Base-by-base conservation (phyloP, 1,140 invertebrate genomes). In the Sesamia nonagrioides region DNA sequence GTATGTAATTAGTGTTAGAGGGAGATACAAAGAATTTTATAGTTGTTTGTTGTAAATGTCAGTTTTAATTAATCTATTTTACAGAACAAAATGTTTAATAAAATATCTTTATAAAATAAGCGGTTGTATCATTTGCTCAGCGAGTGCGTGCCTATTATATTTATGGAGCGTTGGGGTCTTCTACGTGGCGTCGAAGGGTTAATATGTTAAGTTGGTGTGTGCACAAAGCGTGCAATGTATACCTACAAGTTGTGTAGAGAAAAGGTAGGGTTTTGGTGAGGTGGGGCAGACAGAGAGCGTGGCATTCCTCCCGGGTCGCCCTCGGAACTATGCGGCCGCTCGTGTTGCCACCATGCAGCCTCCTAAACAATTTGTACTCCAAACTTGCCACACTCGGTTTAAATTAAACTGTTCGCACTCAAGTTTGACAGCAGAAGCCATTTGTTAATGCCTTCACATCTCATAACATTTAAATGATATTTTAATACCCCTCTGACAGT, bases 61-160 rank as follows among this genome's bases (percentile, higher is more conserved):
- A 88, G 90, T 94, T 93, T 91, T 92, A 93, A 93, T 94, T 93
- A 92, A 93, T 90, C 92, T 93, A 93, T 93, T 94, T 93, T 94
- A 94, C 91, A 94, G 85, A 91, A 92, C 61, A 86, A 93, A 90
- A 91, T 94, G 92, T 94, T 94, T 93, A 94, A 93, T 93, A 94
- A 94, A 93, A 93, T 92, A 92, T 90, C 87, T 94, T 93, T 94
- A 90, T 94, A 94, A 93, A 91, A 85, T 85, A 84, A 68, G 48
- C 21, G 17, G 63, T 78, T 69, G 66, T 69, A 48, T 78, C n/a
- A 75, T 74, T 75, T 61, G 40, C n/a, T 21, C 27, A 42, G n/a
- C 13, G 3, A 21, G 21, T 74, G 42, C 37, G 6, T 48, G 27
- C 3, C 3, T 1, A 3, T 50, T 69, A 42, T 74, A 60, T 74